Evolutionary conservation across 2,113 vertebrate species (phyloP), one percentile per base, ranked within the genome.

Genomic region (Okapia johnstoni): DNA sequence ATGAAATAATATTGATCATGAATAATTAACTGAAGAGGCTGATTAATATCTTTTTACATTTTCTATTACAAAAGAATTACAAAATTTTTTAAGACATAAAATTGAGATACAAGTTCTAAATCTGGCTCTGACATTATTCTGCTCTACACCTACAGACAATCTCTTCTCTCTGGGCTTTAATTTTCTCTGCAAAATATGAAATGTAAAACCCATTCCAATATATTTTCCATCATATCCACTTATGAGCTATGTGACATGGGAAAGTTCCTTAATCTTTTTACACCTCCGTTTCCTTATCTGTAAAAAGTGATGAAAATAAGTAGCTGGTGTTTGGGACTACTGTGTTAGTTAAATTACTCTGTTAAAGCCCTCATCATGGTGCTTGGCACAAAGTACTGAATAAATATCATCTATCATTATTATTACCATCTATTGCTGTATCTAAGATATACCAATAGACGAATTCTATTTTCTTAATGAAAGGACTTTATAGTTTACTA

Each of bases 191-290:
- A 87, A 96, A 93, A 94, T 52, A 87, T 28, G 30, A 95, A 87
- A 63, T 85, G 85, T 60, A 66, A 96, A 97, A 84, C 15, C 5
- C 3, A 93, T 95, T 63, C 36, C 25, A 94, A 76, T 66, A 95
- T 2, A 73, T 33, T 63, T 89, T 43, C 40, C n/a, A 55, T 60
- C 57, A 17, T n/a, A 70, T 77, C 21, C 12, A 87, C 48, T 93
- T 85, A 88, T 7, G 23, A 93, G 21, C 50, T 46, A 76, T 46
- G 58, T 79, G n/a, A 83, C 48, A 61, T 33, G 12, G 17, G 30
- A 70, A 95, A 66, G 33, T 81, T 95, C 48, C 16, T 70, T 14
- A 73, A 87, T 50, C 33, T 61, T 93, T 94, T 93, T 66, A 98
- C 94, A 77, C 2, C 61, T 93, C 15, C 12, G 17, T 93, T 94